Evolutionary conservation across 2,888 invertebrate species (phyloP).

Genomic region (Cheilosia vernalis): DNA sequence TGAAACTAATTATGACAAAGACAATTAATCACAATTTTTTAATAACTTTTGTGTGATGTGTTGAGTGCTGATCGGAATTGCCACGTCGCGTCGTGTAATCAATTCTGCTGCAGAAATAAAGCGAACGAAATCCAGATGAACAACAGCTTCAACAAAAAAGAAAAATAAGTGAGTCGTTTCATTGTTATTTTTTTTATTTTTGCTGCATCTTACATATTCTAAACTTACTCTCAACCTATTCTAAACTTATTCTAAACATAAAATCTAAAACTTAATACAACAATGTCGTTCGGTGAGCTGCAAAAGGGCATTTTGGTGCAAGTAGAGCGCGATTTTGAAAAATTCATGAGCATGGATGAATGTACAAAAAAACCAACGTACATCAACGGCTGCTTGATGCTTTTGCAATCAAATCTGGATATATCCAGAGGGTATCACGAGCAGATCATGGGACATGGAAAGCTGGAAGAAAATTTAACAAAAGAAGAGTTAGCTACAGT

Average conservation of each 20-base stretch:
- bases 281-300: not conserved
- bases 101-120: not conserved
- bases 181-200: not conserved
- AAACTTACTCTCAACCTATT: not conserved
- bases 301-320: not conserved
- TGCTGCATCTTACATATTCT: not conserved
- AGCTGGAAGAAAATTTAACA: not conserved
- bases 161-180: not conserved
- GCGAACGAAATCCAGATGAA: not conserved
- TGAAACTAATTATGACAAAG: not conserved
- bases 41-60: not conserved
- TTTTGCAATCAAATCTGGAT: not conserved
- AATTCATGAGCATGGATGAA: not conserved
- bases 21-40: not conserved
- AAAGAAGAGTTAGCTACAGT: not conserved
- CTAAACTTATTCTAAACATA: not conserved
- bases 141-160: not conserved
- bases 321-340: not conserved
- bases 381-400: not conserved
- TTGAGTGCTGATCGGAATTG: not conserved
- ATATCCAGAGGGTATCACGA: not conserved
- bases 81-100: not conserved
- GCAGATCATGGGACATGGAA: not conserved
- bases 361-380: not conserved
- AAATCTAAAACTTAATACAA: not conserved